phyloP scores from a whole-genome alignment of 2,113 vertebrate genomes.

The Platysternon megacephalum region DNA sequence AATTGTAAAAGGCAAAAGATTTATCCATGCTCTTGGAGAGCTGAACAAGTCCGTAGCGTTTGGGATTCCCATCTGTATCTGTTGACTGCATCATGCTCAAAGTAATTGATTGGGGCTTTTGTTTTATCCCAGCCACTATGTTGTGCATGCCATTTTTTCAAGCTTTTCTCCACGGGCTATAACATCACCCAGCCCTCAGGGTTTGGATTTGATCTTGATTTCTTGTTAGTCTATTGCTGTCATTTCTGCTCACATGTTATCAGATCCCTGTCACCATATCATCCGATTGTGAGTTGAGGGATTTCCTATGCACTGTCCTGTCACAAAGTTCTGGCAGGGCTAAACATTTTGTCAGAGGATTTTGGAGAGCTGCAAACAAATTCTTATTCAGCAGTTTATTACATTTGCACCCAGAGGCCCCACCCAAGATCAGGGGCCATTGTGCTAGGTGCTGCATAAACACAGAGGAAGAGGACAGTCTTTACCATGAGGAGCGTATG shows the following conservation, averaged over 20 bases:
- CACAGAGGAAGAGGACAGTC: background rate
- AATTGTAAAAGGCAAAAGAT: background rate
- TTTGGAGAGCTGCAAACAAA: background rate
- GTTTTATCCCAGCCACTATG: constrained; percentile 46
- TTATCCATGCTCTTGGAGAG: background rate
- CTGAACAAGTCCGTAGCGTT: constrained; percentile 14
- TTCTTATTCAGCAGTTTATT: background rate
- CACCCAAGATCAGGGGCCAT: background rate
- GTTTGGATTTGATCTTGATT: background rate
- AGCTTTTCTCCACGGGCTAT: constrained; percentile 8
- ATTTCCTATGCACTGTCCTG: background rate
- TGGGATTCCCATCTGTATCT: background rate
- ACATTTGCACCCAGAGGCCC: background rate
- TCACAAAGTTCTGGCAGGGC: rapidly evolving
- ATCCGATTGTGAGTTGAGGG: rapidly evolving
- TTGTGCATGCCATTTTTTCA: constrained; percentile 39
- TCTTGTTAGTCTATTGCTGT: background rate
- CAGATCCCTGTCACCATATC: background rate
- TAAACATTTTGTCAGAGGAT: background rate
- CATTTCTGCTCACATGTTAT: background rate
- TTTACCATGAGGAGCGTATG: background rate
- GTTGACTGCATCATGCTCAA: background rate
- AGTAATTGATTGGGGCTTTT: constrained; percentile 27
- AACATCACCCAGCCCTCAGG: rapidly evolving
- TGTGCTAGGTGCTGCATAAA: background rate